Base-by-base conservation (phyloP, 2,888 invertebrate genomes). In the Danaus chrysippus region DNA sequence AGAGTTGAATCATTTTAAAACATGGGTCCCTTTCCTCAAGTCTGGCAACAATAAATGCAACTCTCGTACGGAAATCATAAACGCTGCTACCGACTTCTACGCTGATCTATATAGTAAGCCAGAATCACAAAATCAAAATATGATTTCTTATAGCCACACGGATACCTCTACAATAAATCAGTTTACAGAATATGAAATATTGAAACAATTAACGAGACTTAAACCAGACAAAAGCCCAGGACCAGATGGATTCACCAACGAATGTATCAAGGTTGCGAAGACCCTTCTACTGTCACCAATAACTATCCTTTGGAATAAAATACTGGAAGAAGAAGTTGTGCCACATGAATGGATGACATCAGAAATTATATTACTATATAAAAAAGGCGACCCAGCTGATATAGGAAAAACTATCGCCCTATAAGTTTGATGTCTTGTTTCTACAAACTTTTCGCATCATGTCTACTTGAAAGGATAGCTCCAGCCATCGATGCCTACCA, bases 201-300 rank as follows among this genome's bases (percentile, higher is more conserved):
- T 66, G 13, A 69, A 61, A 41, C 63, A 68, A 59, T 54, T 68
- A 55, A 58, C 34, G 19, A 68, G 58, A 58, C 43, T 69, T 9
- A 70, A 71, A 42, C 10, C 57, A 19, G 67, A 67, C 19, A 71
- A 71, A 68, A 68, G 67, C 44, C n/a, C n/a, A n/a, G n/a, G n/a
- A n/a, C n/a, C n/a, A n/a, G n/a, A n/a, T n/a, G n/a, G n/a, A n/a
- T n/a, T n/a, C n/a, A n/a, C n/a, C n/a, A n/a, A n/a, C n/a, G n/a
- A n/a, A n/a, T n/a, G n/a, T n/a, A n/a, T n/a, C n/a, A n/a, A n/a
- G n/a, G n/a, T n/a, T n/a, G n/a, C n/a, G n/a, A n/a, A n/a, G n/a
- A n/a, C n/a, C n/a, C n/a, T n/a, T n/a, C n/a, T n/a, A n/a, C n/a
- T n/a, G n/a, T n/a, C n/a, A n/a, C n/a, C n/a, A n/a, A n/a, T n/a